A percentile compares a stretch with the other conserved stretches of the same genome.
These are phyloP conservation scores for Cyprinodon brontotheroides DNA, from an alignment of 2,113 vertebrate genomes.

Conservation along the genomic window DNA sequence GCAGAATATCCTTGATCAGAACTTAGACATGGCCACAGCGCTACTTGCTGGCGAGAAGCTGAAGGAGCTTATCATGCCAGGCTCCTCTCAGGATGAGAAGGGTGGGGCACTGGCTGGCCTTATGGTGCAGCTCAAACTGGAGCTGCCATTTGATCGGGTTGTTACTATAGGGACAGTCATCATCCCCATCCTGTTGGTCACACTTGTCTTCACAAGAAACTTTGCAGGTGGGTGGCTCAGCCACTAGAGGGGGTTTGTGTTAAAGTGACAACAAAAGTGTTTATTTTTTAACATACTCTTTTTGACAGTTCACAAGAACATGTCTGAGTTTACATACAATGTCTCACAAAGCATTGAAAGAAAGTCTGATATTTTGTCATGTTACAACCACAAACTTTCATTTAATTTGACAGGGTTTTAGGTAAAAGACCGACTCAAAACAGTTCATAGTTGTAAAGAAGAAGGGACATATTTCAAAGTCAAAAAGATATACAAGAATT, in stretches of 20 bases:
- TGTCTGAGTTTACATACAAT: background rate
- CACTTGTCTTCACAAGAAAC: constrained; percentile 97
- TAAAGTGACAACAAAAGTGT: background rate
- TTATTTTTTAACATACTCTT: background rate
- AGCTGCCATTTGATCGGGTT: constrained; percentile 96
- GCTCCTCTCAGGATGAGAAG: constrained; percentile 93
- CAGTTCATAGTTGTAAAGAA: background rate
- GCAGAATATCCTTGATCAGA: constrained; percentile 98
- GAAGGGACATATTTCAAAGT: background rate
- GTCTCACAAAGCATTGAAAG: background rate
- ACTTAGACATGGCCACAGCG: constrained; percentile 98
- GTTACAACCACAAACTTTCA: background rate
- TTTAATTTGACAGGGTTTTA: background rate
- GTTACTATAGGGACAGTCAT: constrained; percentile 98
- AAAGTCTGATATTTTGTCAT: background rate
- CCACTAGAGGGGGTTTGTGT: constrained; percentile 34
- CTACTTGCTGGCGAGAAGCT: constrained; percentile 97
- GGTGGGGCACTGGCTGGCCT: constrained; percentile 89
- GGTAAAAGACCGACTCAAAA: background rate
- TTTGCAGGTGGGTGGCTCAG: constrained; percentile 91
- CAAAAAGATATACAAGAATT: background rate
- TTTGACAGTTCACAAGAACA: too few species aligned
- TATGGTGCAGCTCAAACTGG: constrained; percentile 95
- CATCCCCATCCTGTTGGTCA: constrained; percentile 96
- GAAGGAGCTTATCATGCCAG: constrained; percentile 96